Evolutionary conservation across 2,888 invertebrate species (phyloP).

Genomic region (Leptopilina drosophilae): DNA sequence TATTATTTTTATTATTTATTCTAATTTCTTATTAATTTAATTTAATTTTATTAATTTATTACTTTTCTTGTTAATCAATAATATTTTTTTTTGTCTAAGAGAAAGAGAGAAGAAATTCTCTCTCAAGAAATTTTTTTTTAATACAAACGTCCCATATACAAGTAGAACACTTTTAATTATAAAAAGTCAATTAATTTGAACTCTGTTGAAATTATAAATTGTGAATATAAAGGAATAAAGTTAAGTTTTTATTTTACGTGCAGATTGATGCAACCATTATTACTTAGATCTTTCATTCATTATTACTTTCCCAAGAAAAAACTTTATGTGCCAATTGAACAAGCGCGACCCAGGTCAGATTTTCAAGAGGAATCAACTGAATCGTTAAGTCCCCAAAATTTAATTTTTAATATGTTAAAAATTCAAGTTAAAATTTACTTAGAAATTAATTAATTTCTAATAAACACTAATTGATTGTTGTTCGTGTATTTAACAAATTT

Average conservation of each 20-base stretch:
- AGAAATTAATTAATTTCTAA: not conserved
- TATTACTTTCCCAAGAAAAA: slow-evolving; percentile 78
- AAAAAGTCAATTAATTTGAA: slow-evolving; percentile 22
- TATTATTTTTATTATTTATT: not conserved
- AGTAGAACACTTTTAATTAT: not conserved
- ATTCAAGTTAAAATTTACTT: not conserved
- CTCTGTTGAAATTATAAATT: not conserved
- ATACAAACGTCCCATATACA: not conserved
- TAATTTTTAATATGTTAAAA: not conserved
- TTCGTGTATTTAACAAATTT: not conserved
- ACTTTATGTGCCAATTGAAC: slow-evolving; percentile 55
- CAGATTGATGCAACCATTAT: slow-evolving; percentile 83
- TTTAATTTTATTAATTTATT: too few relatives aligned
- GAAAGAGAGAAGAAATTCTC: too few relatives aligned
- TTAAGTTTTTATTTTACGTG: slow-evolving; percentile 53
- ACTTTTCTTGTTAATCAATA: too few relatives aligned
- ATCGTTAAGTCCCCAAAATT: slow-evolving; percentile 53
- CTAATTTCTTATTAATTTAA: too few relatives aligned
- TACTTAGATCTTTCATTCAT: slow-evolving; percentile 81
- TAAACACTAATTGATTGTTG: not conserved
- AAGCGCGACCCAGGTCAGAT: slow-evolving; percentile 37
- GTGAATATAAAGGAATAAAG: not conserved
- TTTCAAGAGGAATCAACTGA: slow-evolving; percentile 46
- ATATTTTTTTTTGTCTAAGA: too few relatives aligned
- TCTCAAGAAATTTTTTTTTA: too few relatives aligned